Evolutionary conservation across 2,888 invertebrate genomes (phyloP), one percentile per base, ranked within the genome.

Genomic region (Drosophila pseudotakahashii): DNA sequence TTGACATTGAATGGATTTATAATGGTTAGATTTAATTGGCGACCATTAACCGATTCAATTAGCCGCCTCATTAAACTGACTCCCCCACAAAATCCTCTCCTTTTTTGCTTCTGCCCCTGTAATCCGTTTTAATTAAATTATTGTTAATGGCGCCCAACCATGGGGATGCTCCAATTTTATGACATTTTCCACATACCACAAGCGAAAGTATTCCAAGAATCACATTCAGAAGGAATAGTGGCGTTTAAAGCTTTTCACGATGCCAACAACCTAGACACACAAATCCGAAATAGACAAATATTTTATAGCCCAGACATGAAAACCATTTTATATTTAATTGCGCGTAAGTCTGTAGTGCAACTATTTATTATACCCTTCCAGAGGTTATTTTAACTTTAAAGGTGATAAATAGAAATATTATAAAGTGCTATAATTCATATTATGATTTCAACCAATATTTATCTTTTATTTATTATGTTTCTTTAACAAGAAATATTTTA

Each of bases 41-140:
- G 16, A 16, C 39, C 73, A 58, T 73, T 64, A 64, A 67, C 66
- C 53, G 36, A 59, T 75, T 79, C 71, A 79, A 82, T 82, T 82
- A 85, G 67, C 30, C 63, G 68, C 69, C 66, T 68, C 82, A 84
- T 84, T 79, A 48, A 77, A 68, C 62, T 63, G 62, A 67, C 54
- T 63, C 39, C 39, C 61, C 19, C 39, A 30, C 39, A 39, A 54
- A 55, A n/a, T 30, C 7, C 19, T 16, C 19, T 11, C 26, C 11
- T 4, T 16, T 47, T 32, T 14, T 19, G 19, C 19, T n/a, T 41
- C 32, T 10, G 14, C 3, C 32, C 30, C 36, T 30, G 9, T 13
- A 19, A 14, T 30, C 19, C 13, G n/a, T 0, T 61, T 53, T 75
- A 85, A 75, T 71, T 61, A 64, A 60, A 76, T 72, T 52, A 66